Evolutionary conservation across 2,797 vertebrate genomes (phyloP), one percentile per base, ranked within the genome.

Genomic region (Pseudochaenichthys georgianus): DNA sequence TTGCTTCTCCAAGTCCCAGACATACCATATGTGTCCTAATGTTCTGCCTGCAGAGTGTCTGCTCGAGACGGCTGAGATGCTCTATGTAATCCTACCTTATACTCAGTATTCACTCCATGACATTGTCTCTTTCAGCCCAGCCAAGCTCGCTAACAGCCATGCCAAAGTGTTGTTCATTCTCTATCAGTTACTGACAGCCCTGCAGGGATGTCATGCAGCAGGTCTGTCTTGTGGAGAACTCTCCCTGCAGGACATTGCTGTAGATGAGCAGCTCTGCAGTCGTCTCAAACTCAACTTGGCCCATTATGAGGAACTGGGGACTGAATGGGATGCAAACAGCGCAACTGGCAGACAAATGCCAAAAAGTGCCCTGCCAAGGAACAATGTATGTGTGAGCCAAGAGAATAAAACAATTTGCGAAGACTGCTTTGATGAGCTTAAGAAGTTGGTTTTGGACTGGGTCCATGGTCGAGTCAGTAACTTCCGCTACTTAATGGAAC

Each of bases 91-190:
- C 79, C 95, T 97, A 63, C 97, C 98, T 0, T 97, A 96, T 0
- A 94, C 96, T 81, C 96, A 96, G 87, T 97, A 97, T 93, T 97
- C 97, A 16, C 92, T 99, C 83, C 96, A 97, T 0, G 98, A 99
- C 54, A 87, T 99, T 1, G 96, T 99, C 73, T 97, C 97, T 58
- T 99, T 98, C 91, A 99, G 98, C 88, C 98, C 98, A 0, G 97
- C 98, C 88, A 99, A 99, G 90, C 96, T 99, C 51, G 96, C 95
- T 80, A 99, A 98, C 89, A 99, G 98, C 92, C 96, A 99, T 0
- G 97, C 98, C 92, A 99, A 99, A 94, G 96, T 99, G 83, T 96
- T 99, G 80, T 99, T 99, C 90, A 96, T 99, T 87, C 95, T 99
- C 43, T 99, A 97, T 89, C 98, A 99, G 5, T 88, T 99, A 63